Base-by-base conservation (phyloP, 2,797 vertebrate genomes). In the Lophius americanus region DNA sequence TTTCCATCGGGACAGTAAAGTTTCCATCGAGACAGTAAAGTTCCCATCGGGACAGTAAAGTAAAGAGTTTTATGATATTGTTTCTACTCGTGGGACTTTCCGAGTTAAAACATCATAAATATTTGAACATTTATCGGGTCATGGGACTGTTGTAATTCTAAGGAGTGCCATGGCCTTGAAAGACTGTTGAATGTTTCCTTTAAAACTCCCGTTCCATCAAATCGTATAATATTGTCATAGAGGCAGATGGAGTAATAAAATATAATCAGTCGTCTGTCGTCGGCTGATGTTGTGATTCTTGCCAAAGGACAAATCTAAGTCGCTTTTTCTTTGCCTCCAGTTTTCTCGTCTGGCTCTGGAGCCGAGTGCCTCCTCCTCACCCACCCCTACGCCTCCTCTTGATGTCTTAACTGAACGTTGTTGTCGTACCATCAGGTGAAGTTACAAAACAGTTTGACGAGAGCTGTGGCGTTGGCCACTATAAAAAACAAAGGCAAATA, bases 51-150 rank as follows among this genome's bases (percentile, higher is more conserved):
- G 23, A 23, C 23, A 23, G 23, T 23, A 23, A 23, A 23, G 23
- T 23, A 23, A 23, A 23, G 23, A 23, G 23, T 23, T 23, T 23
- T 23, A 23, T 23, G 23, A 23, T 23, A 23, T 23, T 23, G 23
- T 23, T 23, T 23, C 23, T 23, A 23, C 2, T 23, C 23, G 1
- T 23, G 23, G 23, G 23, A 11, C 44, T 10, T 13, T 46, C 13
- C 44, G 44, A 10, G 23, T 23, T 23, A 23, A 23, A 23, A 23
- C 23, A 23, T 41, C 52, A 35, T 58, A 38, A 60, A 56, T 52
- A 39, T 57, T 70, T 60, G 4, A 48, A 7, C 51, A 35, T 57
- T 63, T 57, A 56, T 57, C 9, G 9, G 38, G 51, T 70, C 7
- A 10, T n/a, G 11, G 58, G 12, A 54, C 44, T 9, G 49, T 51